Base-by-base conservation (phyloP, 1,140 invertebrate genomes). In the Anastatus disparis region DNA sequence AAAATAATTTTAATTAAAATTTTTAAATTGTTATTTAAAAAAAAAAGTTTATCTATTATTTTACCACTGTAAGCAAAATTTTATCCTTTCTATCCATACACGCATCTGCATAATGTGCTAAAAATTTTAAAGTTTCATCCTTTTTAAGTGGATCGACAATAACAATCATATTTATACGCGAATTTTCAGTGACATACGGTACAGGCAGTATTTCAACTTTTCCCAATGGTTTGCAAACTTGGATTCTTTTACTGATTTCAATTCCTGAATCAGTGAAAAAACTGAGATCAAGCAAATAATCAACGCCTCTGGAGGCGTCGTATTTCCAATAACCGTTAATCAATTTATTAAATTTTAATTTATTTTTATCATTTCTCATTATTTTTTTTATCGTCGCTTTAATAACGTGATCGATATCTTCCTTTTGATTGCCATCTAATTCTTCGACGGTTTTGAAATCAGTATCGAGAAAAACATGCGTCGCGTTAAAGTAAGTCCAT, bases 131-230 rank as follows among this genome's bases (percentile, higher is more conserved):
- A 9, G 88, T 87, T 10, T 87, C 81, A 15, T 81, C 76, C 35
- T 85, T 86, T 70, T 90, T 88, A 2, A 79, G 76, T 20, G 85
- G 84, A 72, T 87, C 84, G 0, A 94, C 83, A 0, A 90, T 89
- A 35, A 97, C 77, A 69, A 97, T 80, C 62, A 97, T 85, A 74
- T 91, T 90, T 2, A 97, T 89, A 74, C 93, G 85, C 3, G 91
- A 90, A 79, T 92, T 95, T 88, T 97, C 96, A 0, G 94, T 97
- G 2, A 97, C 95, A 83, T 96, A 97, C 2, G 95, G 94, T 79
- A 95, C 93, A 3, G 93, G 90, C 9, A 97, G 87, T 44, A 97
- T 90, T 84, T 97, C 94, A 3, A 95, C 91, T 78, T 92, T 90
- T 24, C 93, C 93, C 50, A 97, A 82, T 1, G 94, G 92, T 75